A percentile compares a stretch with the other conserved stretches of the same genome.
Conservation (phyloP, 2,888 invertebrate species). For the Macaria liturata region DNA sequence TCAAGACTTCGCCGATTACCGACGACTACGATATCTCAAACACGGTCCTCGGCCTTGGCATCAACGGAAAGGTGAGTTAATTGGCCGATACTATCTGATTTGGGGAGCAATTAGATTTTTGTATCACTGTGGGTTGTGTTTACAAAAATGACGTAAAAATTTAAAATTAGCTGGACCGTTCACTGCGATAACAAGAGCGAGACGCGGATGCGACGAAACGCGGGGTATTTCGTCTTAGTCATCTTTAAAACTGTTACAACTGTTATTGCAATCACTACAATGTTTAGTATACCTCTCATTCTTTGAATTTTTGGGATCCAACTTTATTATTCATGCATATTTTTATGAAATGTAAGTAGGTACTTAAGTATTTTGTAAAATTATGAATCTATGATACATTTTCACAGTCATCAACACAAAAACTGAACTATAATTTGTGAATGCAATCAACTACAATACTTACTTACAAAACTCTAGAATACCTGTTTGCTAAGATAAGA, state of each 20-base stretch:
- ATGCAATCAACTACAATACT: no score
- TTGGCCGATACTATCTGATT: slow-evolving; percentile 13
- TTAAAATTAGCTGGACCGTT: slow-evolving; percentile 45
- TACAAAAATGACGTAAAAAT: slow-evolving; percentile 56
- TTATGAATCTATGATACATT: no score
- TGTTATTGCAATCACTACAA: neutral
- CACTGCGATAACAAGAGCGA: slow-evolving; percentile 9
- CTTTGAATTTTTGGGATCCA: no score
- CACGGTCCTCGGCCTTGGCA: slow-evolving; percentile 97
- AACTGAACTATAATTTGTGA: no score
- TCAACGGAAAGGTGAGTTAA: slow-evolving; percentile 93
- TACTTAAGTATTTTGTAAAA: no score
- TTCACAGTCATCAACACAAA: no score
- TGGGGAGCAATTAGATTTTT: slow-evolving; percentile 19
- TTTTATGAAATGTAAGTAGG: no score
- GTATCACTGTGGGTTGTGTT: slow-evolving; percentile 37
- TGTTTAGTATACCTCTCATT: no score
- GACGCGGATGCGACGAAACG: slow-evolving; percentile 14
- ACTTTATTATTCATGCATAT: no score
- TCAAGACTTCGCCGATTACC: slow-evolving; percentile 92
- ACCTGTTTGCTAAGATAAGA: no score
- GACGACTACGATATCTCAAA: slow-evolving; percentile 96
- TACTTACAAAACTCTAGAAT: no score
- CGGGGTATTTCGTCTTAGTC: slow-evolving; percentile 18
- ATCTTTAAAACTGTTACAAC: slow-evolving; percentile 6